Evolutionary conservation across 2,797 vertebrate species (phyloP).

Genomic region (Crocodylus rhombifer): DNA sequence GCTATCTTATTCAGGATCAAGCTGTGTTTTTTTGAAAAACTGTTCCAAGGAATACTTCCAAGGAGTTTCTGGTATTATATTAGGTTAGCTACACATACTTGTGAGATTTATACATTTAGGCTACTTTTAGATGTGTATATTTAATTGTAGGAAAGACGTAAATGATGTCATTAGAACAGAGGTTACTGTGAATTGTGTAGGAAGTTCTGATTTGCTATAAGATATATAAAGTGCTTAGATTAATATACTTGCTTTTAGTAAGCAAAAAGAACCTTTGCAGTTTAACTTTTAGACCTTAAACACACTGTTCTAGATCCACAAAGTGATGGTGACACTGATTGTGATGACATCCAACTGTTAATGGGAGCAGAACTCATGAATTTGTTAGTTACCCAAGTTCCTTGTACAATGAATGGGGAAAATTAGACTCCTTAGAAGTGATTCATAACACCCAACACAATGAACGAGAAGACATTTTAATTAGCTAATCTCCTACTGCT

Average conservation of each 20-base stretch:
- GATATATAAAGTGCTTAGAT: not conserved
- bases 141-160: not conserved
- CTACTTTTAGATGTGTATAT: not conserved
- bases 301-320: not conserved
- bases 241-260: not conserved
- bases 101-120: too few relatives aligned
- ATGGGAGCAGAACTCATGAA: too few relatives aligned
- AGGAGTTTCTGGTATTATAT: too few relatives aligned
- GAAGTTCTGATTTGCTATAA: not conserved
- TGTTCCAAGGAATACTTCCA: not conserved
- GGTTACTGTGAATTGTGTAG: not conserved
- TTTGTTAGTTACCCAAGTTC: too few relatives aligned
- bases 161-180: not conserved
- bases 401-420: too few relatives aligned
- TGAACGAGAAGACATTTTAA: too few relatives aligned
- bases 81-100: too few relatives aligned
- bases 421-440: too few relatives aligned
- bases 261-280: not conserved
- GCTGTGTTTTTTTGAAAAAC: not conserved
- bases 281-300: slow-evolving; percentile 3
- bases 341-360: too few relatives aligned
- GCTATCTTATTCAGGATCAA: not conserved
- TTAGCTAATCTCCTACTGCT: too few relatives aligned
- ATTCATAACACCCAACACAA: too few relatives aligned
- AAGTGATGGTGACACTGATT: too few relatives aligned